A percentile compares a stretch with the other conserved stretches of the same genome.
These are phyloP conservation scores for Margarornis squamiger DNA, from an alignment of 2,797 vertebrate genomes.

Conservation along the genomic window DNA sequence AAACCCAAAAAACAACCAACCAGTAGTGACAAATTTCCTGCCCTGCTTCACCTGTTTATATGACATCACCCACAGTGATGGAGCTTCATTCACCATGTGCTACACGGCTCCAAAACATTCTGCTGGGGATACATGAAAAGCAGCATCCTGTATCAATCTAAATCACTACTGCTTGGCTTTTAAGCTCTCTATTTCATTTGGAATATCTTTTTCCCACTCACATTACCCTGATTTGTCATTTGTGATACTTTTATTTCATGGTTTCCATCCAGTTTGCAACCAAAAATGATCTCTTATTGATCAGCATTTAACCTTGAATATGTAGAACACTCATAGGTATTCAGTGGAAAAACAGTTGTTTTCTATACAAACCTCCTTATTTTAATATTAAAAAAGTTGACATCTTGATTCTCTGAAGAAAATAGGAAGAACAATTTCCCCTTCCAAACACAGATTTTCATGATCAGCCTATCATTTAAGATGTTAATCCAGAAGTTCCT, in stretches of 20 bases:
- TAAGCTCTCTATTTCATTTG: background rate
- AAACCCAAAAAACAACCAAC: background rate
- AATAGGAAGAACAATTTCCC: background rate
- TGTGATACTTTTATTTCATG: background rate
- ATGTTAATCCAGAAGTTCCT: constrained; percentile 16
- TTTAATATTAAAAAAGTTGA: background rate
- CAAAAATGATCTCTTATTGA: background rate
- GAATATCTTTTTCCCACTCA: background rate
- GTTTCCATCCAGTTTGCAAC: background rate
- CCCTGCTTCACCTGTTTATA: background rate
- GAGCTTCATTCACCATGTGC: background rate
- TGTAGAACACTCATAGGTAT: background rate
- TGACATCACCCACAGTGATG: background rate
- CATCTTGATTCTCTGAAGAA: background rate
- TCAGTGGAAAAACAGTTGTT: background rate
- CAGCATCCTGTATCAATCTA: background rate
- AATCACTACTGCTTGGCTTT: background rate
- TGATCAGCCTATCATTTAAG: constrained; percentile 12
- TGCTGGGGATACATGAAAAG: background rate
- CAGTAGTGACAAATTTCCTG: background rate
- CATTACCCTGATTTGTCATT: background rate
- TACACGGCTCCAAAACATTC: background rate
- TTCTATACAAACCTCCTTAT: background rate
- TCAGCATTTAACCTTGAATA: background rate
- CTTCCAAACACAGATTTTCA: background rate